Conservation (phyloP, 2,888 invertebrate species). For the Pasiphila rectangulata region DNA sequence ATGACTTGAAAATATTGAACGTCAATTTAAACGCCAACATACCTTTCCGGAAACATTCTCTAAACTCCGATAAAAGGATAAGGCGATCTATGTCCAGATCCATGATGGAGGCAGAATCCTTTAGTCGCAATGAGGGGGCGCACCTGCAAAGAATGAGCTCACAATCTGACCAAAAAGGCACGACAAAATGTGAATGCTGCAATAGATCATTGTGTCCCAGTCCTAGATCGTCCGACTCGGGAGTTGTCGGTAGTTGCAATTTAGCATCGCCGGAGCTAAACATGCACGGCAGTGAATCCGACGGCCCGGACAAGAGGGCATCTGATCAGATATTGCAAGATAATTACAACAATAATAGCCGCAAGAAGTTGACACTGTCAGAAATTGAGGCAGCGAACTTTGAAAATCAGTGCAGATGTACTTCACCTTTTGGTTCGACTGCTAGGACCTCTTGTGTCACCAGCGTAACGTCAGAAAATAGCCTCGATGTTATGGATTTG, state of each 20-base stretch:
- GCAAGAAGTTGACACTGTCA: conserved; percentile 73
- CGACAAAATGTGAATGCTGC: conserved; percentile 81
- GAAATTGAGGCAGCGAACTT: conserved; percentile 82
- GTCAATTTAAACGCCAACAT: conserved; percentile 65
- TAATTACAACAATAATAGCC: conserved; percentile 52
- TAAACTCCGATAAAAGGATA: conserved; percentile 82
- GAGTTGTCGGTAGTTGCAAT: conserved; percentile 91
- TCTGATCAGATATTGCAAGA: conserved; percentile 54
- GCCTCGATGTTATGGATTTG: conserved; percentile 78
- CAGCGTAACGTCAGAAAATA: conserved; percentile 80
- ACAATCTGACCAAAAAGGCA: conserved; percentile 60
- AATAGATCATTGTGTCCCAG: conserved; percentile 84
- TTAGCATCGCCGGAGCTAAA: conserved; percentile 86
- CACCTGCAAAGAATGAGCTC: conserved; percentile 69
- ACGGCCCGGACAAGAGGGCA: conserved; percentile 56
- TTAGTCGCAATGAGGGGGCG: conserved; percentile 51
- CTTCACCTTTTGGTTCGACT: conserved; percentile 87
- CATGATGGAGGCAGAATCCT: conserved; percentile 67
- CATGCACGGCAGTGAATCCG: conserved; percentile 67
- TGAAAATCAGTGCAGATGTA: conserved; percentile 86
- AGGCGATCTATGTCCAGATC: conserved; percentile 71
- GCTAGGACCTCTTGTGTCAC: conserved; percentile 84
- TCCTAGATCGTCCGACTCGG: conserved; percentile 90
- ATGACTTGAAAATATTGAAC: conserved; percentile 66
- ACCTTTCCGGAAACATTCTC: conserved; percentile 78